These are phyloP conservation scores for Nebria ingens DNA, from an alignment of 1,140 invertebrate species.

Conservation along the genomic window DNA sequence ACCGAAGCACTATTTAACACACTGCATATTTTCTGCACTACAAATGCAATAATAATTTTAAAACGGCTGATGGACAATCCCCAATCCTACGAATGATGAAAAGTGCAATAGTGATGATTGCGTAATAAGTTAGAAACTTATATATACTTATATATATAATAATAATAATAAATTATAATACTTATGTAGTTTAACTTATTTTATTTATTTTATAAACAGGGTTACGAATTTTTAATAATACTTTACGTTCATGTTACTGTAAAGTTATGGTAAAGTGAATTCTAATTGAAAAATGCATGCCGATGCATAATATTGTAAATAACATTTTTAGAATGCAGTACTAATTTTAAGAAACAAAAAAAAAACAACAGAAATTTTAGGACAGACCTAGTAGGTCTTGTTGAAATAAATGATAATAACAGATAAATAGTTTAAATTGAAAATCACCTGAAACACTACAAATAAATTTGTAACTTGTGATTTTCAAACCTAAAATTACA, in stretches of 20 bases:
- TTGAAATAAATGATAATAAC: not conserved
- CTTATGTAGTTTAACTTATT: not conserved
- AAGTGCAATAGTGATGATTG: not conserved
- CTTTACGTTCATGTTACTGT: constrained; percentile 2
- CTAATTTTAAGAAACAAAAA: not conserved
- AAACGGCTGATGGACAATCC: not conserved
- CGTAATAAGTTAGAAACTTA: too few relatives aligned
- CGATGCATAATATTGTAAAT: constrained; percentile 3
- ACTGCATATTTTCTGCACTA: not conserved
- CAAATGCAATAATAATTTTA: too few relatives aligned
- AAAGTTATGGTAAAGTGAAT: constrained; percentile 8
- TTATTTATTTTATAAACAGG: constrained; percentile 3
- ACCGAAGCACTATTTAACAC: not conserved
- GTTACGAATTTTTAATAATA: not conserved
- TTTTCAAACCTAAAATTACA: too few relatives aligned
- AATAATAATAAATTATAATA: not conserved
- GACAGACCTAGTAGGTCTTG: not conserved
- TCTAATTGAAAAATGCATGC: constrained; percentile 5
- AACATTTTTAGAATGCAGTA: not conserved
- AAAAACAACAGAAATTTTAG: too few relatives aligned
- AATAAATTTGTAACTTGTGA: too few relatives aligned
- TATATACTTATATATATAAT: too few relatives aligned
- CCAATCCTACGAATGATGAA: not conserved
- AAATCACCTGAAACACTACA: too few relatives aligned
- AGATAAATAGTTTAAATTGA: not conserved